Evolutionary conservation across 2,888 invertebrate genomes (phyloP).

Genomic region (Hybos culiciformis): DNA sequence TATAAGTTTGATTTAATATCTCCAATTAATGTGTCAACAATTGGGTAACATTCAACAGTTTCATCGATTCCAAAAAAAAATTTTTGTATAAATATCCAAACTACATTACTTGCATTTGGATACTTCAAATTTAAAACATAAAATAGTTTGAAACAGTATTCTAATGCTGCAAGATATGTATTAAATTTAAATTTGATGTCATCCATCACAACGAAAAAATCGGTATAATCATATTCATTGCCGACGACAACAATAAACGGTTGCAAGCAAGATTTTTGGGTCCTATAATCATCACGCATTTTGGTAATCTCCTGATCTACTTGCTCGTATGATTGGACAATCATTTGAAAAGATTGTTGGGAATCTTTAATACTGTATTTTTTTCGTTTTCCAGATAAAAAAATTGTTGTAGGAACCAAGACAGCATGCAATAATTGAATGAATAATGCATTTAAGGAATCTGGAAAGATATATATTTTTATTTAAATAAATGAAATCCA

Average conservation of each 20-base stretch:
- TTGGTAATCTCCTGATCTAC: background rate
- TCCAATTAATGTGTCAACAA: background rate
- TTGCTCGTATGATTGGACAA: background rate
- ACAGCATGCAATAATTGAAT: background rate
- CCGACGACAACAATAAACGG: background rate
- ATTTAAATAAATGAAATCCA: no score
- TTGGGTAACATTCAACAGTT: background rate
- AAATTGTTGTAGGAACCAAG: background rate
- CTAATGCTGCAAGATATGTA: background rate
- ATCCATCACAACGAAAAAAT: background rate
- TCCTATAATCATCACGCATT: background rate
- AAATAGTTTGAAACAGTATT: slow-evolving; percentile 1
- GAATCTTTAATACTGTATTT: slow-evolving; percentile 2
- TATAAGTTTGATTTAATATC: no score
- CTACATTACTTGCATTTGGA: background rate
- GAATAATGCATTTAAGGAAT: background rate
- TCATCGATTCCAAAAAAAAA: background rate
- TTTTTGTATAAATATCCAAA: slow-evolving; percentile 1
- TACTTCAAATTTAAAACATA: slow-evolving; percentile 1
- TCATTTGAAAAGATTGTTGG: background rate
- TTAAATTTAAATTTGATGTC: background rate
- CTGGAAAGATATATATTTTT: background rate
- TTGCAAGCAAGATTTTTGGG: background rate
- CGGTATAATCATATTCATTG: background rate
- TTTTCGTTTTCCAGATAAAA: background rate